Evolutionary conservation across 2,113 vertebrate genomes (phyloP), one percentile per base, ranked within the genome.

Genomic region (Phoenicopterus ruber): DNA sequence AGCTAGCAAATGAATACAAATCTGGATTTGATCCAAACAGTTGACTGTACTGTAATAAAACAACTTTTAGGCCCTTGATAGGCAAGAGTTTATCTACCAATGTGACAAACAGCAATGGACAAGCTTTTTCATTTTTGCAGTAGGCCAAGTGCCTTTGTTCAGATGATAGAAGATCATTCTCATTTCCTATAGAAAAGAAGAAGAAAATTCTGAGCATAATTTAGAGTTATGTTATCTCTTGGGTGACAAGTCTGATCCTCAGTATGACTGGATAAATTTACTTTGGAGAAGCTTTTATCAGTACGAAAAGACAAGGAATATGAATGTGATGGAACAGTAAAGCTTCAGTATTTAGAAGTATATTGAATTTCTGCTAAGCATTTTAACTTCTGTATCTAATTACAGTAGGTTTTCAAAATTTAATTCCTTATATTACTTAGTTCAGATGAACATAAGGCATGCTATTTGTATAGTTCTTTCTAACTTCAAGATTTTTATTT

Each of bases 1-100:
- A 91, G 29, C 29, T 95, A 73, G 80, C 65, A 90, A 95, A 94
- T 88, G 16, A 84, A 70, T 74, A 83, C 76, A 31, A 82, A 71
- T 92, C 84, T 92, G 38, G n/a, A 69, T 93, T 96, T 89, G 31
- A 78, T 90, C 81, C 89, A 88, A 58, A 87, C 15, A 15, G 15
- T 50, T 88, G 69, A 66, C 49, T 83, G 3, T 90, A 70, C 59
- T 76, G 10, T 82, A 90, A 71, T 73, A 80, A 77, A 93, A 69
- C 17, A 81, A 57, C 17, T 78, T 94, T 21, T 72, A 73, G 46
- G 10, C 11, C 40, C 17, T 83, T 94, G 18, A n/a, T 58, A 85
- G 58, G 46, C 28, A 77, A 61, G 24, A 52, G 13, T 84, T 94
- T 90, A 44, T 72, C 46, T 89, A 26, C 36, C n/a, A 67, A 3